A percentile compares a stretch with the other conserved stretches of the same genome.
Evolutionary conservation across 2,888 invertebrate genomes (phyloP).

Genomic region (Rhorus exstirpatorius): DNA sequence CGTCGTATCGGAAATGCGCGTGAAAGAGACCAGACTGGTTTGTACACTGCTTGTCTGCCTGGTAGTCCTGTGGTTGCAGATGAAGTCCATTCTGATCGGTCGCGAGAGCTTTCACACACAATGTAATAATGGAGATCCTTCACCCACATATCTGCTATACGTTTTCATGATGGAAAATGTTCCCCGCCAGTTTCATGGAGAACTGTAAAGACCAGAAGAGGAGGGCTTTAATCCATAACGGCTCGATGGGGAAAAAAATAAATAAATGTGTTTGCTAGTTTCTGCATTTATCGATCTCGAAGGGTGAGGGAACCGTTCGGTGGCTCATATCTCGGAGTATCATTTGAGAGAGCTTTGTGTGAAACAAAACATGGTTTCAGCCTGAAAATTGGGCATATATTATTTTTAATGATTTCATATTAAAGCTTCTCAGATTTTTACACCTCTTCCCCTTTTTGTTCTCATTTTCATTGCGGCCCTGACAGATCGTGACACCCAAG

Average conservation of each 20-base stretch:
- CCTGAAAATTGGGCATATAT: no score
- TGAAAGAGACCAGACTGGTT: constrained; percentile 72
- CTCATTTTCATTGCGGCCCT: no score
- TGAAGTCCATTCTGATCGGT: constrained; percentile 64
- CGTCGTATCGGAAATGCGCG: constrained; percentile 70
- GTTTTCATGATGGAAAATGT: constrained; percentile 39
- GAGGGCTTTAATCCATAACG: constrained; percentile 6
- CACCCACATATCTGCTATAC: constrained; percentile 53
- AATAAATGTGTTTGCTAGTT: neutral
- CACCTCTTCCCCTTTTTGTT: no score
- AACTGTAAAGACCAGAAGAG: neutral
- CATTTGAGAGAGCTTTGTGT: no score
- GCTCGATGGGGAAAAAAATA: constrained; percentile 14
- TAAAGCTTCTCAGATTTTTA: no score
- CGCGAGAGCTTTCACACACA: constrained; percentile 62
- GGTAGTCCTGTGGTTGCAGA: constrained; percentile 36
- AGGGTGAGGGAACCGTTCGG: neutral
- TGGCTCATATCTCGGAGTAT: no score
- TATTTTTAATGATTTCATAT: no score
- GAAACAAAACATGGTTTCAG: no score
- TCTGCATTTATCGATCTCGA: constrained; percentile 48
- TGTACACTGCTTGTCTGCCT: constrained; percentile 69
- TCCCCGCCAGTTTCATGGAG: constrained; percentile 18
- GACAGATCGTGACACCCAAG: no score
- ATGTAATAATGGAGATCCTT: constrained; percentile 74